Base-by-base conservation (phyloP, 2,888 invertebrate species). In the Drosophila seclusa region DNA sequence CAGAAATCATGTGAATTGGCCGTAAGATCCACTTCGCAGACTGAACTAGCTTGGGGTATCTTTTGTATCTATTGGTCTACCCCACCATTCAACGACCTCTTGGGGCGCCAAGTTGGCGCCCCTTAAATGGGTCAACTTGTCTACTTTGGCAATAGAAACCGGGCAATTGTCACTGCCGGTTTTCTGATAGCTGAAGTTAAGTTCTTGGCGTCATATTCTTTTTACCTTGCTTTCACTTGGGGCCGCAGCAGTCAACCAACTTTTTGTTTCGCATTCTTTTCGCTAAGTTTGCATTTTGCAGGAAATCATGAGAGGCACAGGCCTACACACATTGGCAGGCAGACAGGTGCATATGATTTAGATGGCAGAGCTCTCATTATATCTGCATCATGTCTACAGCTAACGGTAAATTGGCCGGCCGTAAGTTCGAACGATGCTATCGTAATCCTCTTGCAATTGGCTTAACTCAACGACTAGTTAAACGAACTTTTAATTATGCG, bases 51-150 rank as follows among this genome's bases (percentile, higher is more conserved):
- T 31, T 34, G 45, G 60, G 27, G 60, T 52, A 61, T 59, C 49
- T 59, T 50, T 53, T 68, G 27, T 52, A 59, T 67, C 57, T 72
- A 24, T 42, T n/a, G 38, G 27, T 16, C 49, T 38, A 16, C n/a
- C 18, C 27, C n/a, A 29, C 13, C 8, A 31, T 48, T 45, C 50
- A 29, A 5, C 52, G 24, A 48, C 60, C n/a, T 32, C 13, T 32
- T 58, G 59, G 67, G 52, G 31, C 76, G 78, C 55, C 74, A 60
- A 62, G 52, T 67, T 75, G 78, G 54, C 63, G 67, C 66, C 52
- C 66, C 45, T 50, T 55, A 84, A 85, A 86, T 85, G 82, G 84
- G 84, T 89, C 84, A 85, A 85, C 84, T 84, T 84, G 89, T 87
- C 87, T 82, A 70, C 76, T 73, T 76, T 82, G 66, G 75, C 66